phyloP scores from a whole-genome alignment of 1,140 invertebrate species.

The Lordiphosa collinella region DNA sequence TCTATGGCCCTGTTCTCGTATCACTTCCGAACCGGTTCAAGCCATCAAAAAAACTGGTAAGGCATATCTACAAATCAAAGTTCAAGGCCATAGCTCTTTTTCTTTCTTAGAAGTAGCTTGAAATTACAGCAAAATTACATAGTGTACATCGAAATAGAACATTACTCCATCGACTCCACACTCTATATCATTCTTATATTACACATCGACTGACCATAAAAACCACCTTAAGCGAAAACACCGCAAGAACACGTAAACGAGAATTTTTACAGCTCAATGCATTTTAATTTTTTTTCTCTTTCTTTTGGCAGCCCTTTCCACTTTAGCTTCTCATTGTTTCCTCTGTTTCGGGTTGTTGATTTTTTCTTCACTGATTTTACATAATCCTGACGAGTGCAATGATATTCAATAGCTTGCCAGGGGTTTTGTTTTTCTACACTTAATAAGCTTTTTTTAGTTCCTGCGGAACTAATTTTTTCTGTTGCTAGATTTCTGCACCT shows the following conservation, averaged over 20 bases:
- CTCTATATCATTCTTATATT: not conserved
- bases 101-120: too few species aligned
- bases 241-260: conserved; percentile 58
- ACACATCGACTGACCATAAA: conserved; percentile 1
- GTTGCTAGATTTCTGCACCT: conserved; percentile 36
- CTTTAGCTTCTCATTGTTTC: conserved; percentile 25
- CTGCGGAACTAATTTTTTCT: conserved; percentile 68
- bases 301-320: not conserved
- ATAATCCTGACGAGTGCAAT: conserved; percentile 37
- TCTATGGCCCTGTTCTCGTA: too few species aligned
- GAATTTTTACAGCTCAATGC: conserved; percentile 66
- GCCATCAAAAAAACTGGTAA: too few species aligned
- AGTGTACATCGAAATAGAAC: too few species aligned
- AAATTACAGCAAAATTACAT: too few species aligned
- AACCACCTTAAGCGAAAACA: conserved; percentile 56
- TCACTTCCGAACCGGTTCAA: too few species aligned
- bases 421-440: conserved; percentile 16
- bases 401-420: conserved; percentile 55
- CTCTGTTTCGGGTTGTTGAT: conserved; percentile 8
- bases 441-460: conserved; percentile 46
- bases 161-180: too few species aligned
- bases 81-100: too few species aligned
- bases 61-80: too few species aligned
- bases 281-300: conserved; percentile 67
- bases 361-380: conserved; percentile 55